phyloP scores from a whole-genome alignment of 1,140 invertebrate species.

The Melanaphis sacchari region DNA sequence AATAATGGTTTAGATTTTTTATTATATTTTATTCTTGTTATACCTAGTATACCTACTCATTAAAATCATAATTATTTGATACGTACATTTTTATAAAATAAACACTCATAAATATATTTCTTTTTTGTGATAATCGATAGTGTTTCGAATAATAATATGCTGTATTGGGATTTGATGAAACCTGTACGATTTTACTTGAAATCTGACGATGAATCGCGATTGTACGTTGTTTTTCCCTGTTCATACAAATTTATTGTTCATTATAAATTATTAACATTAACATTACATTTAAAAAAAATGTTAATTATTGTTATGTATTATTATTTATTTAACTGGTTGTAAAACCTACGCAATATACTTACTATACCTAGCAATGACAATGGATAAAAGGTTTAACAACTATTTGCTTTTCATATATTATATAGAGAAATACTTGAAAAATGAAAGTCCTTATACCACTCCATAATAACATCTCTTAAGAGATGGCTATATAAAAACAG shows the following conservation, averaged over 20 bases:
- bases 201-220: neutral
- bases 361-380: neutral
- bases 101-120: neutral
- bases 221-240: neutral
- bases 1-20: neutral
- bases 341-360: neutral
- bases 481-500: constrained; percentile 17
- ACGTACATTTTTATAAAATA: neutral
- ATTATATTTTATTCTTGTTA: neutral
- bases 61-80: no score
- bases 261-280: neutral
- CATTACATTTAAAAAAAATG: neutral
- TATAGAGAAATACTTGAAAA: constrained; percentile 9
- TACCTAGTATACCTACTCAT: neutral
- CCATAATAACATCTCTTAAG: neutral
- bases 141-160: neutral
- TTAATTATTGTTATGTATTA: neutral
- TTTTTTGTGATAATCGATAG: neutral
- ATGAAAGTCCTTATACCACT: constrained; percentile 38
- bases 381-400: constrained; percentile 9
- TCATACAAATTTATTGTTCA: neutral
- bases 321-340: constrained; percentile 10
- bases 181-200: neutral
- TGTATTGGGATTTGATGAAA: neutral
- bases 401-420: neutral